Base-by-base conservation (phyloP, 1,140 invertebrate species). In the Magallana ariakensis region DNA sequence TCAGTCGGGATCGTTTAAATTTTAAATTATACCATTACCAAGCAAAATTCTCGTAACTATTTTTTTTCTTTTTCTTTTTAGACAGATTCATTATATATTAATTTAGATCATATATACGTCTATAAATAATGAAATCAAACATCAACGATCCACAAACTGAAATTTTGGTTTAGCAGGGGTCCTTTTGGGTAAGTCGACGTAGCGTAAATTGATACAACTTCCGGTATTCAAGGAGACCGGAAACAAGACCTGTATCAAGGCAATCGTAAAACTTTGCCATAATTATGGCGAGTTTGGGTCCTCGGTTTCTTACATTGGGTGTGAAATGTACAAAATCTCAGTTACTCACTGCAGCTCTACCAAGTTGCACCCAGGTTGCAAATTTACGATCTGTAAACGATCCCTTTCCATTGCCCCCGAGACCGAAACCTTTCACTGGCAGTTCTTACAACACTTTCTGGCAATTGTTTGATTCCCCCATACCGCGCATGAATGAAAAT, bases 401-500 rank as follows among this genome's bases (percentile, higher is more conserved):
- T 19, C 53, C 56, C 11, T 58, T 60, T 84, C 82, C 82, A 10
- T 26, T 84, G 82, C 82, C 82, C 19, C 57, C 82, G 1, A 11
- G 82, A 11, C 15, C 33, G 8, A 54, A 46, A 33, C 82, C 82
- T 7, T 58, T 84, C 55, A 33, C 5, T 16, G 33, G 53, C 33
- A 46, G 33, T 8, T 33, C 16, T 16, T 60, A 19, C 10, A 84
- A 57, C 22, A 1, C 15, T 22, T 60, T 58, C 22, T 58, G 57
- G 57, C 87, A 90, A 46, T 84, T 89, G 55, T 88, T 91, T 57
- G 91, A 91, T 58, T 60, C 54, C 56, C 82, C 83, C 6, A 90
- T 88, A 22, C 90, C 89, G 55, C 85, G 93, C 70, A 85, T 93
- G 11, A 89, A 93, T 86, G 92, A 93, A 58, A 94, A 94, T 75